Percentiles rank a stretch among this genome's conserved stretches.
phyloP scores from a whole-genome alignment of 2,797 vertebrate genomes.

The Poecile montanus region DNA sequence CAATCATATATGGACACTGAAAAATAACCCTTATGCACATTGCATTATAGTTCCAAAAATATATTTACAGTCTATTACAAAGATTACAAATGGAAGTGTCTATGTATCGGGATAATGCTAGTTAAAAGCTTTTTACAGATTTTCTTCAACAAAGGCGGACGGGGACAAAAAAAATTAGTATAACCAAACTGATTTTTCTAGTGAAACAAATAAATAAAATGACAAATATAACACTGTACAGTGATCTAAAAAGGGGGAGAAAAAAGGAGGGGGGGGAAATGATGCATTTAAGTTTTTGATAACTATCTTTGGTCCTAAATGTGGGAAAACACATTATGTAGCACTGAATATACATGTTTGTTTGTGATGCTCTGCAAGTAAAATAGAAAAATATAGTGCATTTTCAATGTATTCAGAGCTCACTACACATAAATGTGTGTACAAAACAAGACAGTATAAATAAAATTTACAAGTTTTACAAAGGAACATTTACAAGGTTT shows the following conservation, averaged over 20 bases:
- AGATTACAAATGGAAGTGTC: constrained; percentile 99
- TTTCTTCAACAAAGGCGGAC: constrained; percentile 75
- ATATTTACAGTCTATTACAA: constrained; percentile 99
- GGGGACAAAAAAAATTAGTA: constrained; percentile 79
- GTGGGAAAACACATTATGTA: constrained; percentile 93
- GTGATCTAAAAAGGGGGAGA: constrained; percentile 81
- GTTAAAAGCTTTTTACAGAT: constrained; percentile 91
- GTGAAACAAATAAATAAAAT: constrained; percentile 98
- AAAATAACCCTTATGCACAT: constrained; percentile 89
- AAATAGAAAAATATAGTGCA: constrained; percentile 99
- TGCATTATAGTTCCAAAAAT: constrained; percentile 99
- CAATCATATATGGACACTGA: constrained; percentile 82
- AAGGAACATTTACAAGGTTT: constrained; percentile 92
- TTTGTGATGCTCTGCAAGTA: constrained; percentile 91
- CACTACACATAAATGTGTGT: constrained; percentile 95
- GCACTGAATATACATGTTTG: constrained; percentile 94
- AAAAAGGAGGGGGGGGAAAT: constrained; percentile 53
- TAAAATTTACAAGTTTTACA: constrained; percentile 99
- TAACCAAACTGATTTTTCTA: constrained; percentile 87
- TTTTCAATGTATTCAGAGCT: constrained; percentile 98
- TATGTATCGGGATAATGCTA: constrained; percentile 90
- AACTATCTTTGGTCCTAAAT: constrained; percentile 99
- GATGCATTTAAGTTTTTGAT: constrained; percentile 85
- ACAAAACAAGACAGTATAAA: constrained; percentile 97
- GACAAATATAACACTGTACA: constrained; percentile 94